Conservation (phyloP, 2,888 invertebrate genomes). For the Strigamia maritima region DNA sequence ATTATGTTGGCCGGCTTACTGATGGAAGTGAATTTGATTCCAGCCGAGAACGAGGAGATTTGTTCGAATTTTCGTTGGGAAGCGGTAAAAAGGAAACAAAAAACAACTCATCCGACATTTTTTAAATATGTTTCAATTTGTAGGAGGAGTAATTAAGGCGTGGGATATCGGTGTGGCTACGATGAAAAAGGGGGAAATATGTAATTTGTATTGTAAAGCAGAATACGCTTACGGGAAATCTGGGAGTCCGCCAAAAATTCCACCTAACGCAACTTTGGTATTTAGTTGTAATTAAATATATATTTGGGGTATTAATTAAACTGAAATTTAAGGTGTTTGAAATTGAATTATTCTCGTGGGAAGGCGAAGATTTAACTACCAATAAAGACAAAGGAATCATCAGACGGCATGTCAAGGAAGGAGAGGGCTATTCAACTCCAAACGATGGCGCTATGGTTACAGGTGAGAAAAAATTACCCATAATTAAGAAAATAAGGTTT, state of each 20-base stretch:
- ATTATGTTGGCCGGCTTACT: constrained; percentile 83
- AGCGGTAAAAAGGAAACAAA: constrained; percentile 59
- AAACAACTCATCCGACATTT: too few relatives aligned
- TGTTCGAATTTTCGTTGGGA: constrained; percentile 83
- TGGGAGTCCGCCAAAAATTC: constrained; percentile 84
- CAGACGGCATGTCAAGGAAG: constrained; percentile 66
- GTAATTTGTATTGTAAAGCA: constrained; percentile 76
- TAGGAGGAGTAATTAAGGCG: constrained; percentile 80
- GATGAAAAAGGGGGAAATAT: constrained; percentile 87
- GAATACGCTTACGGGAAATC: constrained; percentile 84
- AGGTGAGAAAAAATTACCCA: too few relatives aligned
- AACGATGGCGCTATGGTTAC: constrained; percentile 79
- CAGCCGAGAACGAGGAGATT: constrained; percentile 74
- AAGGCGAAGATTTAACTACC: constrained; percentile 82
- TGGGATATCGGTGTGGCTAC: constrained; percentile 93
- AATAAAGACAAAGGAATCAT: constrained; percentile 79
- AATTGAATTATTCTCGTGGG: constrained; percentile 84
- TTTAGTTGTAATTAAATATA: background rate
- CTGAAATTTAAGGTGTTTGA: constrained; percentile 52
- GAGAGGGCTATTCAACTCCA: constrained; percentile 69
- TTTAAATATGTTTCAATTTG: background rate
- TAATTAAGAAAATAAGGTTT: too few relatives aligned
- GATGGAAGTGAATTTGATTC: constrained; percentile 92
- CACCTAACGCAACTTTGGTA: constrained; percentile 78
- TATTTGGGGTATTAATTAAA: background rate